These are phyloP conservation scores for Zosterops japonicus DNA, from an alignment of 2,113 vertebrate genomes.

Conservation along the genomic window DNA sequence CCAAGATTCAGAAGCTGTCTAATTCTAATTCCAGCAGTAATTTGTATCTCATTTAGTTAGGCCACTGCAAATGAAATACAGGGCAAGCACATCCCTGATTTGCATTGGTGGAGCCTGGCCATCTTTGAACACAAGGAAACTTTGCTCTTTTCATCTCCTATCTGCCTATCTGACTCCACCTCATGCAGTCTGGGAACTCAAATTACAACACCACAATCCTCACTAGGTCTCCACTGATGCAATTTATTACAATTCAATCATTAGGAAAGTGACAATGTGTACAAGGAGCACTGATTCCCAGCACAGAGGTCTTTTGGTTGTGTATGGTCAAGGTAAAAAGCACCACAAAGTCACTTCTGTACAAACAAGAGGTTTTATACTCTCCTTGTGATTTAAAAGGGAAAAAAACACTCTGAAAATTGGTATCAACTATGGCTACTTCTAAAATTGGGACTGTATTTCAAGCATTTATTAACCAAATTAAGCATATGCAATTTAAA, in stretches of 20 bases:
- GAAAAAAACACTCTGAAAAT: background rate
- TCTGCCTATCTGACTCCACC: background rate
- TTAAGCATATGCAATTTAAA: conserved; percentile 32
- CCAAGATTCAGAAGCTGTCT: background rate
- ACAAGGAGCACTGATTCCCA: background rate
- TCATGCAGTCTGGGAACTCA: background rate
- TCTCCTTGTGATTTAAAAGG: background rate
- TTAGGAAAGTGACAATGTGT: background rate
- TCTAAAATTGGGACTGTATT: background rate
- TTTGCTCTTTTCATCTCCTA: background rate
- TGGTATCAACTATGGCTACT: background rate
- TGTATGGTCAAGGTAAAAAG: background rate
- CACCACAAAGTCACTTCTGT: background rate
- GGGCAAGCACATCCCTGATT: background rate
- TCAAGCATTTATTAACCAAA: conserved; percentile 47
- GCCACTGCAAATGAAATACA: background rate
- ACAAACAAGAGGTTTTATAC: background rate
- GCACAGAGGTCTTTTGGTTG: background rate
- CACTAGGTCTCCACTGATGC: rapidly evolving
- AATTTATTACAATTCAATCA: background rate
- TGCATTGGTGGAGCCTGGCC: background rate
- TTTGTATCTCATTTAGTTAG: conserved; percentile 1
- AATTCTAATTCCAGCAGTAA: background rate
- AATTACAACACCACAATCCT: background rate
- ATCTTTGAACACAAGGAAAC: background rate